phyloP scores from a whole-genome alignment of 2,888 invertebrate species.

The Actias luna region DNA sequence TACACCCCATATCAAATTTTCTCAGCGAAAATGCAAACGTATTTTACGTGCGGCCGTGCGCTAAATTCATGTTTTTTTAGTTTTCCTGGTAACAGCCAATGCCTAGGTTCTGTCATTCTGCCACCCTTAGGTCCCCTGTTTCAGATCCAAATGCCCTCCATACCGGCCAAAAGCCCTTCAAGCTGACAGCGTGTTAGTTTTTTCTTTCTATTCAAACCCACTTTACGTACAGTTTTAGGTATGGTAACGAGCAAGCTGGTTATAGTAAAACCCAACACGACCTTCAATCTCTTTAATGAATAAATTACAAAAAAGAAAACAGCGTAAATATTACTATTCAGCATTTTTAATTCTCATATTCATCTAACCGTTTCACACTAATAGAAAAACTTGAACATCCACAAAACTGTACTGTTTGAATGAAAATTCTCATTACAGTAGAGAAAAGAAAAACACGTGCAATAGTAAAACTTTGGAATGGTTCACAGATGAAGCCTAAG shows the following conservation, averaged over 20 bases:
- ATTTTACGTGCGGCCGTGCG: no score
- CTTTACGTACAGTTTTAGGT: no score
- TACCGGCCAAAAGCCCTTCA: no score
- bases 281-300: slow-evolving; percentile 74
- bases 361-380: slow-evolving; percentile 15
- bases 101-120: no score
- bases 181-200: no score
- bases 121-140: no score
- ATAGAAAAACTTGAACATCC: not conserved
- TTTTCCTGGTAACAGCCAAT: no score
- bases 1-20: no score
- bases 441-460: not conserved
- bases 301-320: slow-evolving; percentile 75
- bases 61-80: no score
- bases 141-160: no score
- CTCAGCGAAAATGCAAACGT: no score
- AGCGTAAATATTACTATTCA: slow-evolving; percentile 52
- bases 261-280: slow-evolving; percentile 42
- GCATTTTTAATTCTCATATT: slow-evolving; percentile 36
- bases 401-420: not conserved
- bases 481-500: slow-evolving; percentile 39
- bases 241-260: not conserved
- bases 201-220: no score
- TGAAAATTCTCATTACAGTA: slow-evolving; percentile 1
- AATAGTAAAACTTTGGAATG: slow-evolving; percentile 64